These are phyloP conservation scores for roundworm (Caenorhabditis elegans) DNA, from an alignment of 1,140 invertebrate species.

Conservation along the genomic window WBcel235 BX284604.4:16394501-16395000, in stretches of 20 bases:
- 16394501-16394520: no score
- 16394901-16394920: no score
- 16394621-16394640: conserved; percentile 16
- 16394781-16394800: background rate
- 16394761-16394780: background rate
- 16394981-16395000: no score
- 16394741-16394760: background rate
- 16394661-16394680: conserved; percentile 17
- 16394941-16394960: no score
- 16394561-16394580: no score
- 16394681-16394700: conserved; percentile 20
- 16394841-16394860: background rate
- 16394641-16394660: background rate
- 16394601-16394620: background rate
- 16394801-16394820: conserved; percentile 33
- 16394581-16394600: no score
- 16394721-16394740: conserved; percentile 28
- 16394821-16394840: no score
- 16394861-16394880: background rate
- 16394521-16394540: no score
- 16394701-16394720: background rate
- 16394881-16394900: no score
- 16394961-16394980: no score
- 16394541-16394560: no score
- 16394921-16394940: no score